Base-by-base conservation (phyloP, 2,888 invertebrate species). In the Abrostola triplasia region DNA sequence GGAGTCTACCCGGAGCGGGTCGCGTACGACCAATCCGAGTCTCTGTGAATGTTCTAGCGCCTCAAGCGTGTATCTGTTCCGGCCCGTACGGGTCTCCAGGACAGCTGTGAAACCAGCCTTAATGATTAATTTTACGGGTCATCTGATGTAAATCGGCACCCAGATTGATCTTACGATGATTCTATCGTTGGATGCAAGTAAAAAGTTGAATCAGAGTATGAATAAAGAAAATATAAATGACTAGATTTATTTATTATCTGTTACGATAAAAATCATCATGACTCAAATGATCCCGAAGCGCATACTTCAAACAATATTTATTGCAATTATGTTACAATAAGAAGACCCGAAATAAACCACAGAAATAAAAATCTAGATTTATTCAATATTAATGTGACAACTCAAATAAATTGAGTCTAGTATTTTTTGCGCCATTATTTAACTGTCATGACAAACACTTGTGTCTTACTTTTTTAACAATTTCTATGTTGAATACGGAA, bases 301-400 rank as follows among this genome's bases (percentile, higher is more conserved):
- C n/a, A 51, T 24, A 47, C 44, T 52, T 61, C 38, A 58, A 64
- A 68, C 55, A 60, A 49, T 35, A 58, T 13, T 61, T 38, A 59
- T 47, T 49, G 11, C 51, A 58, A 76, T 56, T 41, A 57, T 0
- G n/a, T 36, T n/a, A 37, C 41, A 49, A 59, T 37, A 62, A 55
- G 64, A 40, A 57, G 37, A 57, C 50, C 47, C n/a, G 44, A 38
- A 51, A 73, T 71, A 72, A 62, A 72, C 62, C 38, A 49, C 7
- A 49, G 10, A 59, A 64, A 61, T 58, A 67, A 73, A 67, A 59
- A 47, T 51, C 41, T 40, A 54, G 53, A 76, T 62, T 73, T 73
- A 62, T 73, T 53, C 13, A 59, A 36, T 57, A 62, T 54, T 64
- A 52, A 70, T 59, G 61, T 56, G 70, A 40, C 38, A 44, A 64